Evolutionary conservation across 2,797 vertebrate species (phyloP).

Genomic region (Capromys pilorides): DNA sequence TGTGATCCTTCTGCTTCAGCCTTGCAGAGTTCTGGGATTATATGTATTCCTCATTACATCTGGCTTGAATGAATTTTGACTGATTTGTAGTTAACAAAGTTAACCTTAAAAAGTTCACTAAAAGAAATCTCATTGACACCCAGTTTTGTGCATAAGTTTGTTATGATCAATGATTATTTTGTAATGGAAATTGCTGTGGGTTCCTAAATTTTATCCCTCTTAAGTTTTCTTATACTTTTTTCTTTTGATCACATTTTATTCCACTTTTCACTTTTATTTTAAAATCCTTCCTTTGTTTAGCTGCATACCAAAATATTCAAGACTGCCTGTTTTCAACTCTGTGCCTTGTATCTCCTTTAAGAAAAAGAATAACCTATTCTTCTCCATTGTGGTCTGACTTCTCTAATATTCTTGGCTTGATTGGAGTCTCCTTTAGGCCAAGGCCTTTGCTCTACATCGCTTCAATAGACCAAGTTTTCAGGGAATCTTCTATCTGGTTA

Average conservation of each 20-base stretch:
- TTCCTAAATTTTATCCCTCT: not conserved
- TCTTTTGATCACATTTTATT: constrained; percentile 30
- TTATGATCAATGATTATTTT: not conserved
- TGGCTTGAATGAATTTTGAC: constrained; percentile 22
- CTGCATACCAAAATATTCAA: not conserved
- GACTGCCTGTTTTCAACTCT: not conserved
- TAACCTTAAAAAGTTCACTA: not conserved
- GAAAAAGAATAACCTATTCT: not conserved
- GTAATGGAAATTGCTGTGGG: constrained; percentile 20
- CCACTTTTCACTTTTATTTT: constrained; percentile 38
- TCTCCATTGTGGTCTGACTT: not conserved
- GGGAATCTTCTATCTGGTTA: not conserved
- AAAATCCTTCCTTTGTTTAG: not conserved
- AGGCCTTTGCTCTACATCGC: not conserved
- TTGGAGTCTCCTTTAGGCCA: not conserved
- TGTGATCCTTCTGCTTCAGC: not conserved
- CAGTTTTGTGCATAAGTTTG: not conserved
- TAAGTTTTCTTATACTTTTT: not conserved
- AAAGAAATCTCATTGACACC: not conserved
- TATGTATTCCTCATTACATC: not conserved
- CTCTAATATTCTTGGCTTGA: not conserved
- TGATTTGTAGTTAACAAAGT: not conserved
- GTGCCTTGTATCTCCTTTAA: not conserved
- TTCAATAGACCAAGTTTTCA: constrained; percentile 43
- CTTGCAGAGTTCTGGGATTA: not conserved